Evolutionary conservation across 1,140 invertebrate species (phyloP).

Genomic region (Dendroctonus valens): DNA sequence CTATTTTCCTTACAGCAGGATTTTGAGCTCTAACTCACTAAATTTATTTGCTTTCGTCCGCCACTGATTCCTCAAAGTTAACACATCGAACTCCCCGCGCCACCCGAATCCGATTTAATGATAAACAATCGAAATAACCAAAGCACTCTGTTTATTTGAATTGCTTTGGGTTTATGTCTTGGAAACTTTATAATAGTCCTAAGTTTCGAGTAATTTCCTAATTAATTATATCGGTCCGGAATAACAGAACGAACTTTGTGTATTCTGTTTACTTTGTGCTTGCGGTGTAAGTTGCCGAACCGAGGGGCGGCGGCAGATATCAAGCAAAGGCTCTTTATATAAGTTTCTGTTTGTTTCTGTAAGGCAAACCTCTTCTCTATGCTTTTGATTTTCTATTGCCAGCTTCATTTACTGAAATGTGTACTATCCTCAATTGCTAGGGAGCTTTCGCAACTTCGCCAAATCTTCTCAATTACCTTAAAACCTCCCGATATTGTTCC

Average conservation of each 20-base stretch:
- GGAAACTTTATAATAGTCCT: slow-evolving; percentile 22
- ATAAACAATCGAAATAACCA: too few species aligned
- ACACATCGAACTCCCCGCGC: too few species aligned
- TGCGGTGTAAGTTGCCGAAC: slow-evolving; percentile 35
- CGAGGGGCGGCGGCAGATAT: slow-evolving; percentile 27
- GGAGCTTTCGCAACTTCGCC: too few species aligned
- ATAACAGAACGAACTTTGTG: slow-evolving; percentile 27
- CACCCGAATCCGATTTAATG: too few species aligned
- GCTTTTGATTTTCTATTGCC: slow-evolving; percentile 50
- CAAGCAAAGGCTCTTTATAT: slow-evolving; percentile 46
- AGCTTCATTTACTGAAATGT: slow-evolving; percentile 49
- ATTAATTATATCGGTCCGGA: slow-evolving; percentile 31
- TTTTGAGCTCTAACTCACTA: too few species aligned
- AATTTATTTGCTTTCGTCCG: too few species aligned
- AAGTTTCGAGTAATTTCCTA: slow-evolving; percentile 24
- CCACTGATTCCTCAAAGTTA: too few species aligned
- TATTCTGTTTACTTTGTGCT: slow-evolving; percentile 46
- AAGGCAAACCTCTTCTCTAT: slow-evolving; percentile 48
- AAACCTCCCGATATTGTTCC: too few species aligned
- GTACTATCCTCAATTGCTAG: not conserved
- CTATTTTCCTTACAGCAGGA: too few species aligned
- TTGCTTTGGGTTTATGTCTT: slow-evolving; percentile 12
- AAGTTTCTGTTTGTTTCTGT: slow-evolving; percentile 50
- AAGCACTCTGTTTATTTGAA: slow-evolving; percentile 27
- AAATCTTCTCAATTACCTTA: too few species aligned